These are phyloP conservation scores for Chelonia mydas DNA, from an alignment of 2,797 vertebrate species.

Conservation along the genomic window DNA sequence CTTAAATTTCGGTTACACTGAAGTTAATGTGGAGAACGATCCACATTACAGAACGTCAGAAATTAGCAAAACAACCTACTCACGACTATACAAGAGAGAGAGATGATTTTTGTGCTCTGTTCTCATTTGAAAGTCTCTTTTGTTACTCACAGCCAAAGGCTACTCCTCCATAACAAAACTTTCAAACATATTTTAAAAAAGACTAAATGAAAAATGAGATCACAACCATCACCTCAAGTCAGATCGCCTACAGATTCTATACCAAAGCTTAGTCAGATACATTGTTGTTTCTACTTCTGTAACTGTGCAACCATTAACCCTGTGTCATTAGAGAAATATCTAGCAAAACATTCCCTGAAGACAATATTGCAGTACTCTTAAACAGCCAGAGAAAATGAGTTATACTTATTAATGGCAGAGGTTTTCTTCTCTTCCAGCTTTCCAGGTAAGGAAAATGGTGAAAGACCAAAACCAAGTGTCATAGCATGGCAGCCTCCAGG, in stretches of 20 bases:
- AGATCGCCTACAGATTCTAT: background rate
- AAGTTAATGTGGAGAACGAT: background rate
- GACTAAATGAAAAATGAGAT: background rate
- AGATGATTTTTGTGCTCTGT: background rate
- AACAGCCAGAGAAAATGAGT: background rate
- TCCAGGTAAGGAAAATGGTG: background rate
- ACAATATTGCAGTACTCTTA: background rate
- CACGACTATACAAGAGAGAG: accelerated
- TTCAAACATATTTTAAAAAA: background rate
- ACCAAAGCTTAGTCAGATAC: background rate
- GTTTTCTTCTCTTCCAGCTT: background rate
- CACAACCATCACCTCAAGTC: background rate
- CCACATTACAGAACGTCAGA: background rate
- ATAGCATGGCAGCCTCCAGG: no score
- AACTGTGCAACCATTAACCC: background rate
- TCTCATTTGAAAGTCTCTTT: background rate
- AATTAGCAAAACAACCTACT: background rate
- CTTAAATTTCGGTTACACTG: background rate
- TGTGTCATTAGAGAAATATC: background rate
- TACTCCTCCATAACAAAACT: background rate
- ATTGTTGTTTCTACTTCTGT: background rate
- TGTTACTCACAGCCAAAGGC: background rate
- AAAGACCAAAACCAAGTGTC: background rate
- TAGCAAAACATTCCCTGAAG: background rate
- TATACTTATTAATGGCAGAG: background rate